Conservation (phyloP, 2,888 invertebrate species). For the Troides oblongomaculatus region DNA sequence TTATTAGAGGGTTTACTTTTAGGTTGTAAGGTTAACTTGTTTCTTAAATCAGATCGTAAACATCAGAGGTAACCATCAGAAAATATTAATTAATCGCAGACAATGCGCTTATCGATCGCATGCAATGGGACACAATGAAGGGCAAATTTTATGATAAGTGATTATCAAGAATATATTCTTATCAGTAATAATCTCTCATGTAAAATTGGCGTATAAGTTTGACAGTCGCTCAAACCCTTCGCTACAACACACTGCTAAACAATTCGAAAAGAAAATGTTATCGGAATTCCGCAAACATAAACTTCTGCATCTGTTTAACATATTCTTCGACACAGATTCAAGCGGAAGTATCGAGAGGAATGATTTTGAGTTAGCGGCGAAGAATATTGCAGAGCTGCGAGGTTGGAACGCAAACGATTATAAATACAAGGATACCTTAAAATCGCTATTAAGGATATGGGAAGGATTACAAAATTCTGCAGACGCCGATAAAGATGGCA, state of each 20-base stretch:
- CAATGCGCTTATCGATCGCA: too few species aligned
- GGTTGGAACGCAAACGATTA: constrained; percentile 85
- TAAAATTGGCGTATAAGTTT: not conserved
- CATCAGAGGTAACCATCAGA: too few species aligned
- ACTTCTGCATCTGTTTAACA: constrained; percentile 66
- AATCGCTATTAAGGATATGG: constrained; percentile 88
- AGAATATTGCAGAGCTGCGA: constrained; percentile 88
- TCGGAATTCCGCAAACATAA: constrained; percentile 89
- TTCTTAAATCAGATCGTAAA: too few species aligned
- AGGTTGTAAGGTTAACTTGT: too few species aligned
- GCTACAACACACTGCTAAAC: not conserved
- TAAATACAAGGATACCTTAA: constrained; percentile 85
- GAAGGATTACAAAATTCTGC: constrained; percentile 86
- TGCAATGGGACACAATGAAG: too few species aligned
- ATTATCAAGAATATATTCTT: constrained; percentile 7
- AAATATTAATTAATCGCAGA: too few species aligned
- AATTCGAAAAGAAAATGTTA: constrained; percentile 54
- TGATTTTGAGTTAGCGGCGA: constrained; percentile 89
- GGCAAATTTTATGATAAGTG: not conserved
- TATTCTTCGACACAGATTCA: constrained; percentile 89
- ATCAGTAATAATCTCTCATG: not conserved
- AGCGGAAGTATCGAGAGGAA: constrained; percentile 90
- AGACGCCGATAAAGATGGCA: constrained; percentile 82
- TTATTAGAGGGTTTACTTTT: too few species aligned
- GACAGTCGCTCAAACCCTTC: not conserved